Evolutionary conservation across 2,113 vertebrate genomes (phyloP), one percentile per base, ranked within the genome.

Genomic region (Tychaedon coryphoeus): DNA sequence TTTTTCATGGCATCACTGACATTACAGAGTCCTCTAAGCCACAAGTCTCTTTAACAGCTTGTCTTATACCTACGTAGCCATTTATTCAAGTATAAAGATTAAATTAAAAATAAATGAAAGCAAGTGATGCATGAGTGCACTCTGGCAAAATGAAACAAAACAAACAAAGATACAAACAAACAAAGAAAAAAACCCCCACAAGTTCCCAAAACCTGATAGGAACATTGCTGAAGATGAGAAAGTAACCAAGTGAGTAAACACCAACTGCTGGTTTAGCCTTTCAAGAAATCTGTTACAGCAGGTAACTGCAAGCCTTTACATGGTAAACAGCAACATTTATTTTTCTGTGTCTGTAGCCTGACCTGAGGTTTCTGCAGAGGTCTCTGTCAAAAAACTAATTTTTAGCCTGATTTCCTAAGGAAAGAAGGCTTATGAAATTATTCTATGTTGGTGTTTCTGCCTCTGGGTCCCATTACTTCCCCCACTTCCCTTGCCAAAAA

Each of bases 51-150:
- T 77, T 47, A 93, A 78, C 40, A 94, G 74, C 74, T 96, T 92
- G 43, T 82, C 74, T 72, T 81, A 36, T 89, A 92, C 40, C 90
- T 91, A 56, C 50, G 23, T 61, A 72, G 31, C 36, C 66, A 72
- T 86, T 86, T 85, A 76, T 82, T 88, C 50, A 79, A 76, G n/a
- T 66, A 76, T 62, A 88, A 93, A 85, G 12, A 50, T 92, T 86
- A 86, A 92, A 88, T 88, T 85, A 85, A 91, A 96, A 97, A 96
- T 89, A 96, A 96, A 86, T 66, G 12, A 95, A 94, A 97, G 71
- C 28, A 96, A 92, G 70, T 90, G 92, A 91, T 58, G 88, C 45
- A 83, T 56, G 56, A 93, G n/a, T 67, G 81, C 53, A 90, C 36
- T 95, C 40, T 92, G 34, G 51, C 8, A 91, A 95, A 91, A 33